Conservation (phyloP, 2,797 vertebrate species). For the Thaleichthys pacificus region DNA sequence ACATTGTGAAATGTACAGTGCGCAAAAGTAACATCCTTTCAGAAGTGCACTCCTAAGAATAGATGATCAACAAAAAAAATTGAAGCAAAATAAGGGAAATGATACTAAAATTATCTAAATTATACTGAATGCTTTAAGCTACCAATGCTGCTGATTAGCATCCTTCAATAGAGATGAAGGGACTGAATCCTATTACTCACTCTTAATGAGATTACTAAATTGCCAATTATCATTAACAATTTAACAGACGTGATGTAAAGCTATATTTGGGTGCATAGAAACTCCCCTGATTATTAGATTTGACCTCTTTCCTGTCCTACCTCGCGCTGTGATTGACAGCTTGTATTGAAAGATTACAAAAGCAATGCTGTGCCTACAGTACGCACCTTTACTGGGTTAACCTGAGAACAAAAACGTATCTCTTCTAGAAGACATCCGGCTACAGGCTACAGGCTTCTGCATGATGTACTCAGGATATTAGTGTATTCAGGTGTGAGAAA, state of each 20-base stretch:
- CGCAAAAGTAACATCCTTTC: no score
- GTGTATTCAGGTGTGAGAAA: slow-evolving; percentile 29
- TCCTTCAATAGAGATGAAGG: no score
- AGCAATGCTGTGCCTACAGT: neutral
- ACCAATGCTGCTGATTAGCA: neutral
- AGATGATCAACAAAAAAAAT: no score
- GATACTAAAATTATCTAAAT: no score
- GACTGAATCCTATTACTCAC: neutral
- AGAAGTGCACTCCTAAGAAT: no score
- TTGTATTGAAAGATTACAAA: neutral
- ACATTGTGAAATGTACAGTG: no score
- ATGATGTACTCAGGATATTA: slow-evolving; percentile 26
- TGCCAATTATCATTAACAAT: neutral
- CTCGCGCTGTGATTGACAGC: neutral
- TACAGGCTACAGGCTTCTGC: neutral
- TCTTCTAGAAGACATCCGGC: neutral
- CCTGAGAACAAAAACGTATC: neutral
- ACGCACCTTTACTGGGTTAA: neutral
- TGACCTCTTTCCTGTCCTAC: no score
- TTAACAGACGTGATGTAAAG: neutral
- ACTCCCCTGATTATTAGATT: neutral
- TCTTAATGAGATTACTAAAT: neutral
- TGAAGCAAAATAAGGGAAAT: no score
- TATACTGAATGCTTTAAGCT: neutral
- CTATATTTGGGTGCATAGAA: neutral